Evolutionary conservation across 2,888 invertebrate genomes (phyloP).

Genomic region (Pomacea canaliculata): DNA sequence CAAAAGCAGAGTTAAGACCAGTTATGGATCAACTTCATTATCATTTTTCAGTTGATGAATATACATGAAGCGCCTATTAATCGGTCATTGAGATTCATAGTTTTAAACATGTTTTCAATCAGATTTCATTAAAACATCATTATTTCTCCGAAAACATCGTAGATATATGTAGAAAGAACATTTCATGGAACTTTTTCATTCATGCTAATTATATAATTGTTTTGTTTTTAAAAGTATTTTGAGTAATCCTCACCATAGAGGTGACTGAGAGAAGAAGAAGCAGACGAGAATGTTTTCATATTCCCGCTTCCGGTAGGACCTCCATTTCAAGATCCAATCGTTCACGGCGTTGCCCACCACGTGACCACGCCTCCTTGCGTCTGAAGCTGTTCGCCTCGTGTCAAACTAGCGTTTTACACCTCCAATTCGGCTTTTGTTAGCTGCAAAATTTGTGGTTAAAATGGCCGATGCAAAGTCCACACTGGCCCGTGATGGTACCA

Average conservation of each 20-base stretch:
- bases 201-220: neutral
- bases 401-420: conserved; percentile 47
- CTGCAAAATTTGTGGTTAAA: conserved; percentile 41
- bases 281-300: conserved; percentile 33
- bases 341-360: conserved; percentile 43
- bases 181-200: neutral
- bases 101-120: no score
- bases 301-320: conserved; percentile 55
- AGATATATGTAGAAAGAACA: neutral
- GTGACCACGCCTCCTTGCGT: conserved; percentile 62
- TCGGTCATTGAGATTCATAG: no score
- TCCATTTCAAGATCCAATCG: conserved; percentile 52
- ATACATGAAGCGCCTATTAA: no score
- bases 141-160: no score
- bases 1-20: no score
- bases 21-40: no score
- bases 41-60: no score
- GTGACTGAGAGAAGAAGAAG: neutral
- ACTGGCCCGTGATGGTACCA: conserved; percentile 58
- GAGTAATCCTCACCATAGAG: neutral
- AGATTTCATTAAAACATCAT: no score
- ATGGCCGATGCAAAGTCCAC: conserved; percentile 59
- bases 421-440: conserved; percentile 40
- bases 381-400: conserved; percentile 53
- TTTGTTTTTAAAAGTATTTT: neutral